A percentile compares a stretch with the other conserved stretches of the same genome.
Evolutionary conservation across 1,140 invertebrate species (phyloP).

Genomic region (Hypothenemus hampei): DNA sequence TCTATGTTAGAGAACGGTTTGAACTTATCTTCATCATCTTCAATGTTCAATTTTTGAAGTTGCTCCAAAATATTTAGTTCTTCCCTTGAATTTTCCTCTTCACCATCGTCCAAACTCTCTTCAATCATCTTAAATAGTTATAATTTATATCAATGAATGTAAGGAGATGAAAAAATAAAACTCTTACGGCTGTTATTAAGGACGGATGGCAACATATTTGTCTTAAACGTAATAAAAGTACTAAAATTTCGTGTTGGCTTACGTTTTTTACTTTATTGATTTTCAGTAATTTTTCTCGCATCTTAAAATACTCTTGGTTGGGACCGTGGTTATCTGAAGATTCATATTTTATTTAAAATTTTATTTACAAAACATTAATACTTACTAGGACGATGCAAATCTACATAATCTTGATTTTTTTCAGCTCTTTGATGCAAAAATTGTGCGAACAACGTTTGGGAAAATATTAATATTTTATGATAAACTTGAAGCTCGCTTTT

Average conservation of each 20-base stretch:
- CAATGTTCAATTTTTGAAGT: constrained; percentile 41
- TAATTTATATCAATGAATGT: too few species aligned
- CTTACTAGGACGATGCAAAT: too few species aligned
- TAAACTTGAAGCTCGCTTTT: constrained; percentile 72
- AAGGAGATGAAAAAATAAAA: constrained; percentile 2
- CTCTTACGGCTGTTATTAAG: constrained; percentile 62
- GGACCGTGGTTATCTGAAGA: constrained; percentile 25
- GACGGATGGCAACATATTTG: constrained; percentile 87
- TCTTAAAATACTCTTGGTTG: constrained; percentile 37
- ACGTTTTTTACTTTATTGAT: constrained; percentile 56
- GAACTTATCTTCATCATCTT: constrained; percentile 23
- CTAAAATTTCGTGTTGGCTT: constrained; percentile 71
- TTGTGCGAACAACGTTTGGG: constrained; percentile 67
- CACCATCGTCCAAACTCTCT: constrained; percentile 42
- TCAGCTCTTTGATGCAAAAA: constrained; percentile 69
- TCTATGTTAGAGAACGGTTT: background rate
- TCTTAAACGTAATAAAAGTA: constrained; percentile 74
- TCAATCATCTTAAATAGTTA: constrained; percentile 54
- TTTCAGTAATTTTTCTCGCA: constrained; percentile 58
- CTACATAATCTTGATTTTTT: constrained; percentile 49
- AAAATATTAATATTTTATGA: constrained; percentile 68
- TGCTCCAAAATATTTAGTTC: constrained; percentile 45
- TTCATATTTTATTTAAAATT: too few species aligned
- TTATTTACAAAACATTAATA: too few species aligned
- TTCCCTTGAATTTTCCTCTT: constrained; percentile 37